Percentiles rank a stretch among this genome's conserved stretches.
phyloP scores from a whole-genome alignment of 2,797 vertebrate species.

The Erethizon dorsatum region DNA sequence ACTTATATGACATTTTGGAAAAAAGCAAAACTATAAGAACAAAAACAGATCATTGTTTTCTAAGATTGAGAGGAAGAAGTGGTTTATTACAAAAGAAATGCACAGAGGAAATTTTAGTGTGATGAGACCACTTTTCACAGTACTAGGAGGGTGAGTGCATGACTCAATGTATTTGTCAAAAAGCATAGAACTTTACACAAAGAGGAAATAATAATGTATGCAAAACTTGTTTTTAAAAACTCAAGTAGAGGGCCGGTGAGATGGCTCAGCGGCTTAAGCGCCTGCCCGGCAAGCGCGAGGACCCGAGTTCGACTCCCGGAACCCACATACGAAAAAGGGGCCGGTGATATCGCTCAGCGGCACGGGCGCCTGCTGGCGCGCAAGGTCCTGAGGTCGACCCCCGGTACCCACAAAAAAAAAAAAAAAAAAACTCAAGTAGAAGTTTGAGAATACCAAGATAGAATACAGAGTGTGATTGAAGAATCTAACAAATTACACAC shows the following conservation, averaged over 20 bases:
- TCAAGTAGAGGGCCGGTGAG: too few relatives aligned
- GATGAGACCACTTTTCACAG: neutral
- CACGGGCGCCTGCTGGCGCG: too few relatives aligned
- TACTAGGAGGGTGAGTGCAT: too few relatives aligned
- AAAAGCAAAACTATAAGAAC: neutral
- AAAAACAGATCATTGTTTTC: neutral
- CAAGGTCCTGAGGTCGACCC: too few relatives aligned
- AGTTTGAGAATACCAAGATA: neutral
- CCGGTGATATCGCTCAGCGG: too few relatives aligned
- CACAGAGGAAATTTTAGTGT: neutral
- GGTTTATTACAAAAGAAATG: neutral
- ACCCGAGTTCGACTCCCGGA: too few relatives aligned
- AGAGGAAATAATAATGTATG: neutral
- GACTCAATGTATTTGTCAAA: neutral
- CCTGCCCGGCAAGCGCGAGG: too few relatives aligned
- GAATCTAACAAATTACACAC: neutral
- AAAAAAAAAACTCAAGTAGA: too few relatives aligned
- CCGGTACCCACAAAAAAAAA: too few relatives aligned
- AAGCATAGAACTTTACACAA: neutral
- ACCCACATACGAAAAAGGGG: too few relatives aligned
- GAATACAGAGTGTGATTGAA: neutral
- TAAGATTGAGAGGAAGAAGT: neutral
- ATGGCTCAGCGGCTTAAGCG: too few relatives aligned
- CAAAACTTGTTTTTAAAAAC: neutral
- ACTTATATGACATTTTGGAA: neutral